Percentiles rank a stretch among this genome's conserved stretches.
phyloP scores from a whole-genome alignment of 2,797 vertebrate species.

The Bovichtus diacanthus region DNA sequence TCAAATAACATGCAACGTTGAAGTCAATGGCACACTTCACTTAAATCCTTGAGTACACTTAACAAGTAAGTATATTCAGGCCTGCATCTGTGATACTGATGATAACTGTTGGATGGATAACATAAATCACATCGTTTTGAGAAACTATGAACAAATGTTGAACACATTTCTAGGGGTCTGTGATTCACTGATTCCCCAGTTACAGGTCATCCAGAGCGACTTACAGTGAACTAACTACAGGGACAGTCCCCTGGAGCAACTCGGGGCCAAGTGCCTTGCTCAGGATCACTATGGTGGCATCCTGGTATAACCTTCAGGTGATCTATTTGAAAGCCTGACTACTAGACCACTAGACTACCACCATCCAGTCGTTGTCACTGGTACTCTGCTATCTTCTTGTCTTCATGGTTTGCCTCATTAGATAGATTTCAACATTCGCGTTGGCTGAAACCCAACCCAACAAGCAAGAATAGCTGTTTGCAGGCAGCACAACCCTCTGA shows the following conservation, averaged over 20 bases:
- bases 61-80: background rate
- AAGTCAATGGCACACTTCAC: background rate
- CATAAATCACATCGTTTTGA: background rate
- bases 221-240: too few species aligned
- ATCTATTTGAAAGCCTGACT: too few species aligned
- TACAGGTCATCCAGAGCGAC: too few species aligned
- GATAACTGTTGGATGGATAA: background rate
- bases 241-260: too few species aligned
- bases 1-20: constrained; percentile 1
- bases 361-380: too few species aligned
- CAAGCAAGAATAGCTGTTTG: background rate
- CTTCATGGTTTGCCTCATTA: background rate
- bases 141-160: background rate
- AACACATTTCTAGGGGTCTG: background rate
- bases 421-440: background rate
- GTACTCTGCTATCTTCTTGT: background rate
- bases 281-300: too few species aligned
- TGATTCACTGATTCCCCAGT: background rate
- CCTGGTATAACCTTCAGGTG: too few species aligned
- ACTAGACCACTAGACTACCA: too few species aligned
- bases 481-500: background rate
- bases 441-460: background rate
- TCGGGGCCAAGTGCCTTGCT: too few species aligned
- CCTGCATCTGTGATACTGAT: background rate
- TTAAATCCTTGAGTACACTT: constrained; percentile 2